A percentile compares a stretch with the other conserved stretches of the same genome.
Evolutionary conservation across 2,113 vertebrate genomes (phyloP).

Genomic region (Morone saxatilis): DNA sequence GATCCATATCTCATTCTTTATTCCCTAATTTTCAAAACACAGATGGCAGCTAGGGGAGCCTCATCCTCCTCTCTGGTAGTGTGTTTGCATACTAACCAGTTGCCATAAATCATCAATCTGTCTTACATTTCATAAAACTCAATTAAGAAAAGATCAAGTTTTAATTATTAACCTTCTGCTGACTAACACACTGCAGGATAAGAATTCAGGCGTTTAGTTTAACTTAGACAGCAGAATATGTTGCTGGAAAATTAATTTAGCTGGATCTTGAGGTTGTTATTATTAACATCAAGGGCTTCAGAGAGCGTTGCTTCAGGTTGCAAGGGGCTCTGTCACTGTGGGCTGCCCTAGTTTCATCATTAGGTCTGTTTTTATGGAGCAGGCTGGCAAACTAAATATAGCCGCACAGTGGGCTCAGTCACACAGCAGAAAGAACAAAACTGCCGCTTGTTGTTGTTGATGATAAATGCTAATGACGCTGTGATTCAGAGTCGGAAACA

Average conservation of each 20-base stretch:
- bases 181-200: background rate
- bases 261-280: slow-evolving; percentile 49
- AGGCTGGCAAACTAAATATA: slow-evolving; percentile 71
- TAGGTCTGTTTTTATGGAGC: slow-evolving; percentile 66
- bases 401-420: slow-evolving; percentile 50
- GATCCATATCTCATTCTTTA: background rate
- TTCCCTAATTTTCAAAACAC: slow-evolving; percentile 10
- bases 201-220: background rate
- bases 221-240: slow-evolving; percentile 3
- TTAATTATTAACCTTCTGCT: slow-evolving; percentile 7
- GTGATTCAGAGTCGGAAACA: slow-evolving; percentile 20
- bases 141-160: slow-evolving; percentile 21
- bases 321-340: slow-evolving; percentile 45
- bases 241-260: background rate
- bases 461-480: slow-evolving; percentile 34
- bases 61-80: background rate
- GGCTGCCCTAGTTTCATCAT: slow-evolving; percentile 76
- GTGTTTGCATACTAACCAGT: slow-evolving; percentile 48
- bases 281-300: slow-evolving; percentile 59
- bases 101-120: slow-evolving; percentile 34
- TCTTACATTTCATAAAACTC: slow-evolving; percentile 3
- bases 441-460: slow-evolving; percentile 13
- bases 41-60: slow-evolving; percentile 24
- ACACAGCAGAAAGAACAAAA: slow-evolving; percentile 50
- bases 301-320: slow-evolving; percentile 59